Evolutionary conservation across 92 coral and sea anemone genomes (phyloP), one percentile per base, ranked within the genome.

Genomic region (Palythoa grandiflora): DNA sequence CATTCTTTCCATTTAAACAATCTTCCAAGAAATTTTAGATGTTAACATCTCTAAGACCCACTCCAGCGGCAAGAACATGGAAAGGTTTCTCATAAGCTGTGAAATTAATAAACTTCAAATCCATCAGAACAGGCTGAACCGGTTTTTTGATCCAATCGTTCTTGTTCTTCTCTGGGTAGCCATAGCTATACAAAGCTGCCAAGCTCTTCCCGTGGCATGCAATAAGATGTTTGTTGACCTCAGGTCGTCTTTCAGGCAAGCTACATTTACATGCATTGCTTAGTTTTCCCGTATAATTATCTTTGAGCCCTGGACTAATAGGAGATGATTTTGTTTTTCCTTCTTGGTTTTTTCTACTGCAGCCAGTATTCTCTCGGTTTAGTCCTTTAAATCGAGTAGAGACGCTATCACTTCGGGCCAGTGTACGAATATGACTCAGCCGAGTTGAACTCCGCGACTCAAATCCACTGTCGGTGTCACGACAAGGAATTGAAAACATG

Each of bases 71-170:
- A 11, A 81, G 86, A 21, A 19, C 40, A 28, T 52, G 48, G 48
- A 81, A 65, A 3, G 74, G 54, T 71, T 84, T 88, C 51, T 95
- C 98, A 48, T 96, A 95, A 55, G 91, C 87, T 2, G 97, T 96
- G 74, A 96, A 95, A 63, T 96, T 96, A 9, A 96, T 96, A 38
- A 93, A 84, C 60, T 92, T 96, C 39, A 96, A 76, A 59, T 96
- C 98, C 94, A 96, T 91, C 3, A 95, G 84, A 20, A 95, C 92
- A 6, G 98, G 99, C 21, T 89, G 88, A 0, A 96, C 96, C 0
- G 94, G 94, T 50, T 83, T 17, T 11, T 89, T 80, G 47, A 84
- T 37, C 94, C 89, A 90, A 77, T 84, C 87, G 59, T 89, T 87
- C 59, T 90, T 87, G 75, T 51, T 15, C 80, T 88, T 91, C 80